Evolutionary conservation across 2,113 vertebrate species (phyloP).

Genomic region (Serinus canaria): DNA sequence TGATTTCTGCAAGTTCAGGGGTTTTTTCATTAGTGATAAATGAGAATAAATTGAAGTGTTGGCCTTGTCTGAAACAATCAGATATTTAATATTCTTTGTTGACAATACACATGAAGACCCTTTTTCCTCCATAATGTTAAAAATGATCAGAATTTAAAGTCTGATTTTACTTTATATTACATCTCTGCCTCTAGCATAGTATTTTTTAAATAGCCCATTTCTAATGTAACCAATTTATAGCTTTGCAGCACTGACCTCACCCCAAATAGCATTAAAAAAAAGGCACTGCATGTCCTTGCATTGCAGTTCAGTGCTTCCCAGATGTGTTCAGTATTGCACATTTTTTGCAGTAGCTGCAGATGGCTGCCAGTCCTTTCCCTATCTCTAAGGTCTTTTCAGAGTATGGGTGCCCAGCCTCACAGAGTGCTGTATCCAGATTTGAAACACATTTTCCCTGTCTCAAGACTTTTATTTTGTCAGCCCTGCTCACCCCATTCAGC

Average conservation of each 20-base stretch:
- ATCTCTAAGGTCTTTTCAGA: not conserved
- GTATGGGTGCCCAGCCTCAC: not conserved
- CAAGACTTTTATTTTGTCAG: not conserved
- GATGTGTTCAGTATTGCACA: not conserved
- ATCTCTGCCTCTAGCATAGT: not conserved
- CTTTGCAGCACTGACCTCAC: not conserved
- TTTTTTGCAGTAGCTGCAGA: not conserved
- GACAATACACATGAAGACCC: not conserved
- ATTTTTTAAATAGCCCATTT: not conserved
- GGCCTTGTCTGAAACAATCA: not conserved
- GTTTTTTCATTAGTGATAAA: not conserved
- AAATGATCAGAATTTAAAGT: not conserved
- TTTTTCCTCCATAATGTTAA: not conserved
- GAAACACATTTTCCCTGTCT: not conserved
- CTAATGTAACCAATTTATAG: not conserved
- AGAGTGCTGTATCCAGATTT: not conserved
- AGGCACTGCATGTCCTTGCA: not conserved
- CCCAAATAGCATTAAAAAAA: not conserved
- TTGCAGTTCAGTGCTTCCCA: not conserved
- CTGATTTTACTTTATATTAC: not conserved
- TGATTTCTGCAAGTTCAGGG: not conserved
- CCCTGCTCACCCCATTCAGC: not conserved
- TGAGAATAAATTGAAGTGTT: slow-evolving; percentile 11
- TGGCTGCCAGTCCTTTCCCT: not conserved
- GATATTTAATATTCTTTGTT: not conserved